Evolutionary conservation across 2,113 vertebrate species (phyloP).

Genomic region (Mola mola): DNA sequence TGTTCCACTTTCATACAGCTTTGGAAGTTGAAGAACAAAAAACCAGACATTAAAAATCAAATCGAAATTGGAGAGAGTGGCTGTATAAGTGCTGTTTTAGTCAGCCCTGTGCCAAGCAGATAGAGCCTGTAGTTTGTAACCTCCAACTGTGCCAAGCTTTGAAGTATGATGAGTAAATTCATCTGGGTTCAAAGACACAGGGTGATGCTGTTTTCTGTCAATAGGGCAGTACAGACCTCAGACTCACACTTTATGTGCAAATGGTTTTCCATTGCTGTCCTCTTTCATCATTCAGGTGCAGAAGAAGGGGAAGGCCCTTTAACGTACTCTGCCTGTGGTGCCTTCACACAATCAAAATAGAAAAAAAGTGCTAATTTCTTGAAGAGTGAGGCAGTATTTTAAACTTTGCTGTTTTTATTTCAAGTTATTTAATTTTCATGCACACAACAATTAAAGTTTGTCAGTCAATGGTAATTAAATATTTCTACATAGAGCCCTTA

Average conservation of each 20-base stretch:
- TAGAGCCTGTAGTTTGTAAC: slow-evolving; percentile 51
- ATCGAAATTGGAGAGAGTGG: slow-evolving; percentile 53
- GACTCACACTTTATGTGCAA: slow-evolving; percentile 36
- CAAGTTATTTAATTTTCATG: no score
- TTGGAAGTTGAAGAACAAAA: slow-evolving; percentile 22
- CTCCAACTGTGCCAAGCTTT: slow-evolving; percentile 41
- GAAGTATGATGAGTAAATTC: slow-evolving; percentile 62
- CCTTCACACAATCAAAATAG: slow-evolving; percentile 30
- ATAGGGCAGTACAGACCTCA: slow-evolving; percentile 56
- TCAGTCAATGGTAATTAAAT: no score
- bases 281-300: slow-evolving; percentile 36
- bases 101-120: slow-evolving; percentile 59
- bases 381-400: slow-evolving; percentile 15
- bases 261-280: slow-evolving; percentile 50
- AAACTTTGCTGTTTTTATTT: no score
- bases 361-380: slow-evolving; percentile 3
- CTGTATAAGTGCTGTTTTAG: slow-evolving; percentile 34
- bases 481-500: no score
- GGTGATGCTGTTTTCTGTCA: slow-evolving; percentile 61
- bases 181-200: slow-evolving; percentile 65
- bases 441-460: no score
- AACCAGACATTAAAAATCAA: slow-evolving; percentile 20
- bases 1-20: background rate
- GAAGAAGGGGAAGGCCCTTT: slow-evolving; percentile 50
- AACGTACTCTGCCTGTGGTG: slow-evolving; percentile 39